These are phyloP conservation scores for Cosmia pyralina DNA, from an alignment of 2,888 invertebrate genomes.

Conservation along the genomic window DNA sequence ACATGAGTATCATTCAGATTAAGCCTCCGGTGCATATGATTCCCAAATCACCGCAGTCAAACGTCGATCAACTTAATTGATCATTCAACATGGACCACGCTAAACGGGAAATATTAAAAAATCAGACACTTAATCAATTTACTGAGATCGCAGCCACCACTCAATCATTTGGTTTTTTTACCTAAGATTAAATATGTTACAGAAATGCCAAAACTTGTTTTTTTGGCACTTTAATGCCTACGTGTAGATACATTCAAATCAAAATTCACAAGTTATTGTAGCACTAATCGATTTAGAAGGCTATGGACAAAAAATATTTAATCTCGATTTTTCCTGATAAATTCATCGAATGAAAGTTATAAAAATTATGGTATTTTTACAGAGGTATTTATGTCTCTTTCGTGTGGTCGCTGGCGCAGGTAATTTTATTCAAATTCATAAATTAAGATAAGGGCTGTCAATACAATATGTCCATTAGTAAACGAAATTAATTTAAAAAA, in stretches of 20 bases:
- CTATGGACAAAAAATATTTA: neutral
- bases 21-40: slow-evolving; percentile 71
- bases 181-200: slow-evolving; percentile 55
- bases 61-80: slow-evolving; percentile 87
- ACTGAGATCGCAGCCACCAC: slow-evolving; percentile 81
- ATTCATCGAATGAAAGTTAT: slow-evolving; percentile 26
- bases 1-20: slow-evolving; percentile 70
- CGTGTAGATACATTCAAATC: neutral
- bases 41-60: slow-evolving; percentile 72
- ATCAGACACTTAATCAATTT: slow-evolving; percentile 86
- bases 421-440: slow-evolving; percentile 48
- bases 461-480: slow-evolving; percentile 40
- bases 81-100: slow-evolving; percentile 76
- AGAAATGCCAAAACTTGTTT: slow-evolving; percentile 29
- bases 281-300: no score
- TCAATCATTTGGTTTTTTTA: slow-evolving; percentile 76
- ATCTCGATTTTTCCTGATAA: slow-evolving; percentile 4
- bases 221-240: slow-evolving; percentile 37
- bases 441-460: slow-evolving; percentile 49
- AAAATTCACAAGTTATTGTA: neutral
- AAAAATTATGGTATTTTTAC: slow-evolving; percentile 26
- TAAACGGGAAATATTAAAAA: slow-evolving; percentile 84
- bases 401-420: slow-evolving; percentile 37
- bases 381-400: slow-evolving; percentile 39
- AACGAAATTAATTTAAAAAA: slow-evolving; percentile 21